Evolutionary conservation across 2,797 vertebrate species (phyloP).

Genomic region (Nyctibius grandis): DNA sequence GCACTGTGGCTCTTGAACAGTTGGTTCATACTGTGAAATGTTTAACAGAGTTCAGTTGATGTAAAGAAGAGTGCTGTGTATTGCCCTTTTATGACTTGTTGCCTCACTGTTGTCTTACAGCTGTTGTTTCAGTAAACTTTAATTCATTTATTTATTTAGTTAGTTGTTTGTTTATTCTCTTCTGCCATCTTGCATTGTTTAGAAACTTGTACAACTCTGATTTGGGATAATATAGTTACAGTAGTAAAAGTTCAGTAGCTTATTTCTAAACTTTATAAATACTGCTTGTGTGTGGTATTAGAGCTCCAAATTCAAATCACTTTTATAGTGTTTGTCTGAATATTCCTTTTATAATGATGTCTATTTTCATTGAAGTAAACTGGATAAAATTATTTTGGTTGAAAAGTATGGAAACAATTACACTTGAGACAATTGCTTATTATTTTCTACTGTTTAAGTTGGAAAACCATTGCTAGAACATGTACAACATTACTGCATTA

Average conservation of each 20-base stretch:
- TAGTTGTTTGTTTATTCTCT: background rate
- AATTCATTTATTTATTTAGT: too few species aligned
- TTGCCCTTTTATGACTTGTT: background rate
- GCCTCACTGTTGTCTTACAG: background rate
- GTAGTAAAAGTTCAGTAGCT: background rate
- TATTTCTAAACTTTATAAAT: background rate
- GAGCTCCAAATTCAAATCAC: background rate
- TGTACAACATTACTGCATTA: background rate
- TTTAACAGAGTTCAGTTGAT: background rate
- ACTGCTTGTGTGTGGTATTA: background rate
- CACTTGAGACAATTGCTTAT: background rate
- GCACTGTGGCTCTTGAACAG: background rate
- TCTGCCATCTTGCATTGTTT: background rate
- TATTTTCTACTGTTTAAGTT: background rate
- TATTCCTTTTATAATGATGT: background rate
- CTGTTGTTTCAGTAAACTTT: background rate
- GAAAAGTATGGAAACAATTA: background rate
- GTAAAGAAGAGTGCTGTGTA: background rate
- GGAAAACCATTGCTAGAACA: background rate
- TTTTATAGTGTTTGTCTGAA: background rate
- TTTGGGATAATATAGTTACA: background rate
- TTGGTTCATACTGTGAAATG: background rate
- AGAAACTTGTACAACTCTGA: background rate
- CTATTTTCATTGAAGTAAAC: background rate
- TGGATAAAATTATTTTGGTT: background rate